Conservation (phyloP, 1,140 invertebrate species). For the Neotoxoptera formosana region DNA sequence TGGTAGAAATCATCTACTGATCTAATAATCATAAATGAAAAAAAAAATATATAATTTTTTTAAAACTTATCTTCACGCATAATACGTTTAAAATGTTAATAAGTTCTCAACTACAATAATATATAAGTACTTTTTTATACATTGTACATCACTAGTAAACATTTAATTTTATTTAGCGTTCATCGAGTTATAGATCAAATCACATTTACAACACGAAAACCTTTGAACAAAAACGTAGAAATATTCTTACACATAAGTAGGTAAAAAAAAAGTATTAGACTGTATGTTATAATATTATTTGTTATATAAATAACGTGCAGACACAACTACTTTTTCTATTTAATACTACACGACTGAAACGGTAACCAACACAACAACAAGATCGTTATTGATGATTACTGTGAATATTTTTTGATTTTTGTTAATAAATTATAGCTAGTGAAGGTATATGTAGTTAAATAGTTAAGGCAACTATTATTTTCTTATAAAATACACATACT, state of each 20-base stretch:
- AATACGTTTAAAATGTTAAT: background rate
- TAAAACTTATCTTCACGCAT: background rate
- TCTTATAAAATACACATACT: background rate
- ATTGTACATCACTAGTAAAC: background rate
- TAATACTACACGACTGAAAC: background rate
- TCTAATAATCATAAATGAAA: background rate
- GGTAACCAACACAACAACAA: background rate
- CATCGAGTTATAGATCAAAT: background rate
- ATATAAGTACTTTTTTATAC: background rate
- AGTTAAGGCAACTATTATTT: background rate
- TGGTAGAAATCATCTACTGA: background rate
- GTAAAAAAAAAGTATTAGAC: background rate
- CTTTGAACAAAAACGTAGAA: background rate
- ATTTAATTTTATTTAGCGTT: background rate
- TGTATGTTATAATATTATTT: background rate
- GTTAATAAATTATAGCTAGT: background rate
- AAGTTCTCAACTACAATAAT: constrained; percentile 1
- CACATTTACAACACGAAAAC: background rate
- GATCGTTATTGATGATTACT: background rate
- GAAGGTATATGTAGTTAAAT: background rate
- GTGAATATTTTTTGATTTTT: background rate
- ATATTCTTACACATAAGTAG: background rate
- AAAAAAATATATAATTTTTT: background rate
- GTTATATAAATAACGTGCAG: background rate
- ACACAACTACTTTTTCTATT: background rate